phyloP scores from a whole-genome alignment of 2,797 vertebrate genomes.

The Hemitrygon akajei region DNA sequence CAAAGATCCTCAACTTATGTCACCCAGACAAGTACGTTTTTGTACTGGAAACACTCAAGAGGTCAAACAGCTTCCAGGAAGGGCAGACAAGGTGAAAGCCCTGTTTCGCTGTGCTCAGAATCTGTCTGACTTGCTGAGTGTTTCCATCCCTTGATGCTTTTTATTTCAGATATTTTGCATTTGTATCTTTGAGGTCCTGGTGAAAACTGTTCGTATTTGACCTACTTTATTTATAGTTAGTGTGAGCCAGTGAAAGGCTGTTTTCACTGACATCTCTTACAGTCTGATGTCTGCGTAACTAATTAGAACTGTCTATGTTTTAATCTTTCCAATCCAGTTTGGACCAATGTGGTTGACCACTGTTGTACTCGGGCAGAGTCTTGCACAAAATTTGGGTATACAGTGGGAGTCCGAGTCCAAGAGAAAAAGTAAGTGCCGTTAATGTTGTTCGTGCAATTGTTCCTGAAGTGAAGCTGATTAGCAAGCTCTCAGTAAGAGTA shows the following conservation, averaged over 20 bases:
- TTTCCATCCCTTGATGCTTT: too few species aligned
- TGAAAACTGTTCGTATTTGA: too few species aligned
- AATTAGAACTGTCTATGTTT: neutral
- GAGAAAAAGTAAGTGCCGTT: conserved; percentile 69
- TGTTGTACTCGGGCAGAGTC: conserved; percentile 78
- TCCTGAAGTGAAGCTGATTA: neutral
- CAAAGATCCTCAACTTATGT: neutral
- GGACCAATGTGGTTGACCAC: conserved; percentile 76
- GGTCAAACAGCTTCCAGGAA: too few species aligned
- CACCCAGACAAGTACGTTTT: neutral
- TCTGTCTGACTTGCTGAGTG: too few species aligned
- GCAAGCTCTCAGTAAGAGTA: neutral
- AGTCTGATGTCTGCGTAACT: neutral
- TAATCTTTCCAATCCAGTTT: conserved; percentile 63
- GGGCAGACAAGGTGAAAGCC: too few species aligned
- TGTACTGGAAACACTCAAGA: too few species aligned
- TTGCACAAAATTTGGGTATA: conserved; percentile 94
- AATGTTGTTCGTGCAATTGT: conserved; percentile 40
- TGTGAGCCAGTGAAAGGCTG: neutral
- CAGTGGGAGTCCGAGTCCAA: conserved; percentile 84
- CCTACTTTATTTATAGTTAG: neutral
- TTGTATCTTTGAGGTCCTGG: too few species aligned
- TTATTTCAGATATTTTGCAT: too few species aligned
- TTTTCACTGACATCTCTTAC: neutral
- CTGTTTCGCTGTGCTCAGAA: too few species aligned